Evolutionary conservation across 2,888 invertebrate species (phyloP).

Genomic region (Rhorus exstirpatorius): DNA sequence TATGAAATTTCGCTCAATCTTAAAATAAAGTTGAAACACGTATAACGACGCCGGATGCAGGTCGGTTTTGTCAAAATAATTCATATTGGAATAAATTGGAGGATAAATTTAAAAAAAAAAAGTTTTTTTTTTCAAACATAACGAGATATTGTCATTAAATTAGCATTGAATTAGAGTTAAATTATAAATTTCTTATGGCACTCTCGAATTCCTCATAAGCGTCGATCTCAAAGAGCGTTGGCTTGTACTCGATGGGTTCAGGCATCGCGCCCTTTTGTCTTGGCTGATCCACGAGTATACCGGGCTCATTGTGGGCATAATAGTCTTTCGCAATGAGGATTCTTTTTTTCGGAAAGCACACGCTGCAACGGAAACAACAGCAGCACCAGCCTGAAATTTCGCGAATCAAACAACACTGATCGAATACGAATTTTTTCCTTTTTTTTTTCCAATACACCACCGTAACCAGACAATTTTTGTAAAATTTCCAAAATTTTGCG

Average conservation of each 20-base stretch:
- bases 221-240: conserved; percentile 88
- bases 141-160: background rate
- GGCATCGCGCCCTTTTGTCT: conserved; percentile 12
- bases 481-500: background rate
- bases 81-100: no score
- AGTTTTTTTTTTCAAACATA: background rate
- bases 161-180: no score
- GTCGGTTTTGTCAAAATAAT: no score
- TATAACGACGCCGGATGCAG: no score
- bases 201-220: conserved; percentile 88
- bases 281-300: conserved; percentile 84
- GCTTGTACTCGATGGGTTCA: conserved; percentile 85
- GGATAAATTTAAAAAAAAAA: no score
- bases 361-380: conserved; percentile 87
- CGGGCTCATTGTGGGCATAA: conserved; percentile 88
- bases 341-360: conserved; percentile 87
- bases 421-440: conserved; percentile 24
- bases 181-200: conserved; percentile 87
- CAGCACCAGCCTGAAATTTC: conserved; percentile 88
- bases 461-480: background rate
- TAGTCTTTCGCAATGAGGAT: conserved; percentile 88
- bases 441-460: background rate
- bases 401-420: conserved; percentile 37
- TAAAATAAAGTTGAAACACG: no score
- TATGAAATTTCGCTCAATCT: no score